Percentiles rank a stretch among this genome's conserved stretches.
Conservation (phyloP, 1,140 invertebrate genomes). For the Heliconius eleuchia region DNA sequence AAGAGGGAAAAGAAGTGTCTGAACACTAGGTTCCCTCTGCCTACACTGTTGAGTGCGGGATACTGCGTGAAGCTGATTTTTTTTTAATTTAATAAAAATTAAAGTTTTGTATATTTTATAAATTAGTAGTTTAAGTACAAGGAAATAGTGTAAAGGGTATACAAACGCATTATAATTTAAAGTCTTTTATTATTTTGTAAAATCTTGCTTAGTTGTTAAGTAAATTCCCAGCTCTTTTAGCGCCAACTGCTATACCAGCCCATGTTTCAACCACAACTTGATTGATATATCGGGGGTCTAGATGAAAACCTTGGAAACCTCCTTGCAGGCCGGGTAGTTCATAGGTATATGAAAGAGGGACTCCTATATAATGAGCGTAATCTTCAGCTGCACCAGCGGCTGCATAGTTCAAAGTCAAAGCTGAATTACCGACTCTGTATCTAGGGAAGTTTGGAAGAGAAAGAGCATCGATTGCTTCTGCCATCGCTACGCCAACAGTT, state of each 20-base stretch:
- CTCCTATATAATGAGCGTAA: conserved; percentile 83
- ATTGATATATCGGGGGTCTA: conserved; percentile 82
- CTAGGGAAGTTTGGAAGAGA: conserved; percentile 39
- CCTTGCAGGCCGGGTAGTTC: conserved; percentile 38
- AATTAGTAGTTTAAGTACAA: no score
- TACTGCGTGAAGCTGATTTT: no score
- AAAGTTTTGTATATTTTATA: no score
- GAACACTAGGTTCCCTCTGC: no score
- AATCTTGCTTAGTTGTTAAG: neutral
- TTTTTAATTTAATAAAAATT: no score
- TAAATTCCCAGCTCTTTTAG: conserved; percentile 42
- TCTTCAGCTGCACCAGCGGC: conserved; percentile 85
- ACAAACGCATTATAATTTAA: neutral
- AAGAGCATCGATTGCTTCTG: conserved; percentile 17
- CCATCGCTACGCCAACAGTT: conserved; percentile 49
- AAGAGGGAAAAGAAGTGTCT: no score
- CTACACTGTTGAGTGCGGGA: no score
- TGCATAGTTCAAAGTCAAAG: conserved; percentile 43
- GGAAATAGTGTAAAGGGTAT: neutral
- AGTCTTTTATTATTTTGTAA: neutral
- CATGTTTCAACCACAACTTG: conserved; percentile 84
- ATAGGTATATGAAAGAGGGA: conserved; percentile 39
- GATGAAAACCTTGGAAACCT: conserved; percentile 85
- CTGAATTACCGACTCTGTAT: conserved; percentile 50
- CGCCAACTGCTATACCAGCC: conserved; percentile 82